Percentiles rank a stretch among this genome's conserved stretches.
phyloP scores from a whole-genome alignment of 2,888 invertebrate species.

The Linnaemya tessellans region DNA sequence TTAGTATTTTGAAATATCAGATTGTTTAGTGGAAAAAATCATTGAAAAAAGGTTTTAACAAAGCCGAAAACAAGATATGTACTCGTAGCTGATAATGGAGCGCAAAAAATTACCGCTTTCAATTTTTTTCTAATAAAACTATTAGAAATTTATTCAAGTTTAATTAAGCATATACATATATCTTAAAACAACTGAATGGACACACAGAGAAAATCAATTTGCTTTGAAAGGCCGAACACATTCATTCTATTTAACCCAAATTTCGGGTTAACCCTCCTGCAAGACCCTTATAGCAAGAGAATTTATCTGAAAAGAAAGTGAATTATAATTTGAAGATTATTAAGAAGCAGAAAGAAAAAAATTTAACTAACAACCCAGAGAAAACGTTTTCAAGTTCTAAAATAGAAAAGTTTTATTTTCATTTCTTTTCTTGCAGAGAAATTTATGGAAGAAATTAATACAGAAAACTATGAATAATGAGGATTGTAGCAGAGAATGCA shows the following conservation, averaged over 20 bases:
- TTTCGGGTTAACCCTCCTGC: neutral
- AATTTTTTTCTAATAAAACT: too few species aligned
- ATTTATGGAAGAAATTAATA: constrained; percentile 8
- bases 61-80: too few species aligned
- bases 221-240: too few species aligned
- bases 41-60: too few species aligned
- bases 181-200: too few species aligned
- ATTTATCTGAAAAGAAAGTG: constrained; percentile 16
- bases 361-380: neutral
- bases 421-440: constrained; percentile 2
- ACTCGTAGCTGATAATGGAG: too few species aligned
- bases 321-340: constrained; percentile 56
- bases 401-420: constrained; percentile 34
- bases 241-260: neutral
- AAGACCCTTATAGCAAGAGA: neutral
- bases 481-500: constrained; percentile 10
- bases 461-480: constrained; percentile 33
- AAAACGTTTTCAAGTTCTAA: constrained; percentile 38
- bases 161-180: too few species aligned
- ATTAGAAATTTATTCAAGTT: too few species aligned
- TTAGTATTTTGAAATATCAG: too few species aligned
- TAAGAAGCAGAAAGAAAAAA: neutral
- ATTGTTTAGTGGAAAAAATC: too few species aligned
- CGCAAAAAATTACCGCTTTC: too few species aligned
- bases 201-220: too few species aligned